Percentiles rank a stretch among this genome's conserved stretches.
Evolutionary conservation across 2,888 invertebrate species (phyloP).

Genomic region (Brenthis daphne): DNA sequence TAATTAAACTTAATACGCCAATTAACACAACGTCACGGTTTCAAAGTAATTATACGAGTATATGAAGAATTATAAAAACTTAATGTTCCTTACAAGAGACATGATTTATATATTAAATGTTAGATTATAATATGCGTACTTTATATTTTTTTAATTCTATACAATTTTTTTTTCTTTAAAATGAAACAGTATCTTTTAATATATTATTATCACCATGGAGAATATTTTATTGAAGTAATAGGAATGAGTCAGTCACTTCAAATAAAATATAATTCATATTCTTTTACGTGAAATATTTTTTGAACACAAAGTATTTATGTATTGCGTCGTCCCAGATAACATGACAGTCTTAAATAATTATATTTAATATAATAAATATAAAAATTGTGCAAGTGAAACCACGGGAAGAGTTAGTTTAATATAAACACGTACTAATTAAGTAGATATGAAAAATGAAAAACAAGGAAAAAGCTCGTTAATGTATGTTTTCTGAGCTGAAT

Average conservation of each 20-base stretch:
- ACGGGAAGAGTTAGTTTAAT: constrained; percentile 16
- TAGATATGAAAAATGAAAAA: constrained; percentile 37
- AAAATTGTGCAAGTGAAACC: not conserved
- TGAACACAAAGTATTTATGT: no score
- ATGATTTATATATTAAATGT: not conserved
- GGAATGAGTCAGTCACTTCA: no score
- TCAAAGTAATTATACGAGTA: constrained; percentile 16
- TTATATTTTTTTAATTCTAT: no score
- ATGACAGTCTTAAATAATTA: no score
- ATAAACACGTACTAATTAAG: constrained; percentile 37
- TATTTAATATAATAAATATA: not conserved
- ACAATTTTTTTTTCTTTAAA: no score
- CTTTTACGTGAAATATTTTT: no score
- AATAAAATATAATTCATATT: no score
- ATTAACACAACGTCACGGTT: constrained; percentile 25
- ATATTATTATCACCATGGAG: no score
- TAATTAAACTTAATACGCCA: constrained; percentile 31
- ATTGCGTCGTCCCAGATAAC: no score
- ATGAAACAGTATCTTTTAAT: no score
- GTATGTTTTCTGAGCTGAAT: constrained; percentile 25
- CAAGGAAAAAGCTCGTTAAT: constrained; percentile 35
- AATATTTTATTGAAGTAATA: no score
- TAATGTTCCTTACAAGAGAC: not conserved
- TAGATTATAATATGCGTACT: not conserved
- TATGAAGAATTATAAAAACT: constrained; percentile 3